A percentile compares a stretch with the other conserved stretches of the same genome.
Evolutionary conservation across 2,113 vertebrate genomes (phyloP).

Genomic region (Porphyrio hochstetteri): DNA sequence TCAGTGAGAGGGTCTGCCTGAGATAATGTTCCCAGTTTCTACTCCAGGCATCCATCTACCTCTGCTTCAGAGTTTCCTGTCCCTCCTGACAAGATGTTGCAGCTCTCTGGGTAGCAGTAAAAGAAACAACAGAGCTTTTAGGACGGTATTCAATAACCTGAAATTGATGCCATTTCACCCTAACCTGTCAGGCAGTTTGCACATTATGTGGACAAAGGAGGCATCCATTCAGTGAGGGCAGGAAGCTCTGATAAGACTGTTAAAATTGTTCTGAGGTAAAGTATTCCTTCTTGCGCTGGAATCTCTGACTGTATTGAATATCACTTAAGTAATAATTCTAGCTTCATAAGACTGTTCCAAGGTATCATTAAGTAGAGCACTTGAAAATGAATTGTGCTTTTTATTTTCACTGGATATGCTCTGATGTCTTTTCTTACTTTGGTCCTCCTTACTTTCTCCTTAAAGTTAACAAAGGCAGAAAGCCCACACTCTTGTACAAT

Average conservation of each 20-base stretch:
- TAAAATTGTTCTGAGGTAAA: constrained; percentile 15
- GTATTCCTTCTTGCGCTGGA: not conserved
- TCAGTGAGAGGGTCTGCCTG: not conserved
- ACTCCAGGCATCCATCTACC: not conserved
- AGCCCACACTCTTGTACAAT: not conserved
- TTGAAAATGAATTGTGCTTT: constrained; percentile 25
- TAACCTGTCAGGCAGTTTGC: constrained; percentile 24
- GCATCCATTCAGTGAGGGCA: not conserved
- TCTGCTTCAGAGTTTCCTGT: not conserved
- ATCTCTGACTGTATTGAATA: not conserved
- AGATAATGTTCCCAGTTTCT: not conserved
- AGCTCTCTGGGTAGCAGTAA: constrained; percentile 2
- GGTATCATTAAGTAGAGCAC: not conserved
- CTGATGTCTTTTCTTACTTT: not conserved
- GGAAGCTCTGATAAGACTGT: constrained; percentile 4
- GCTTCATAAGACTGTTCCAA: not conserved
- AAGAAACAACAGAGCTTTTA: not conserved
- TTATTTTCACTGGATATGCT: not conserved
- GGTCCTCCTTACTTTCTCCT: not conserved
- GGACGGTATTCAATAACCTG: not conserved
- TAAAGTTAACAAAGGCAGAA: not conserved
- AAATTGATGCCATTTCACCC: constrained; percentile 28
- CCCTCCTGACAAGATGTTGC: not conserved
- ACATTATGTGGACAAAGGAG: constrained; percentile 31
- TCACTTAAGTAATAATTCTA: constrained; percentile 12